Conservation (phyloP, 2,113 vertebrate species). For the Phasianus colchicus region DNA sequence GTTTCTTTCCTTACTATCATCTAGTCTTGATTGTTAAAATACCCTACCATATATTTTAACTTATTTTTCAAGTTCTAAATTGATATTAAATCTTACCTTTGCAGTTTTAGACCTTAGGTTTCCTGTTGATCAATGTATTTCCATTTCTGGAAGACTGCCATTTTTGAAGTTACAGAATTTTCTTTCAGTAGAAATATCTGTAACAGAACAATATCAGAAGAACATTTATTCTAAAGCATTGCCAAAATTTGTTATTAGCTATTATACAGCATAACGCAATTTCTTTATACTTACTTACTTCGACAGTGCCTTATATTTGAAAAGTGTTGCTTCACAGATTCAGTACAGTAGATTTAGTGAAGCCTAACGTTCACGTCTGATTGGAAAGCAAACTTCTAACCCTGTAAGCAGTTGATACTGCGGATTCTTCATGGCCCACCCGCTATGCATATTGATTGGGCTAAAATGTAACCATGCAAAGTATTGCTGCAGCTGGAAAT, state of each 20-base stretch:
- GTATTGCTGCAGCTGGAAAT: not conserved
- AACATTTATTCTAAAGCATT: not conserved
- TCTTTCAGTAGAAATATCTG: slow-evolving; percentile 1
- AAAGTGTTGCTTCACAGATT: not conserved
- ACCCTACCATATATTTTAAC: not conserved
- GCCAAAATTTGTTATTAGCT: not conserved
- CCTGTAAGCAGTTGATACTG: not conserved
- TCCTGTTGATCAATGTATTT: not conserved
- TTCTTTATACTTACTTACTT: slow-evolving; percentile 16
- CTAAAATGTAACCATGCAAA: not conserved
- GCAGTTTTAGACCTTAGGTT: not conserved
- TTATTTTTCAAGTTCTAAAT: not conserved
- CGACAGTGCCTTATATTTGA: not conserved
- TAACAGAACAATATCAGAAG: not conserved
- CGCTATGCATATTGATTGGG: not conserved
- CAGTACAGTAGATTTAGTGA: slow-evolving; percentile 13
- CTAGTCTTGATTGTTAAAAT: not conserved
- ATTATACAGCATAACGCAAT: not conserved
- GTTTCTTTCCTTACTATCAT: not conserved
- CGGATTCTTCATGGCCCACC: not conserved
- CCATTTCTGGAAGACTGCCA: not conserved
- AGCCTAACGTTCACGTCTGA: not conserved
- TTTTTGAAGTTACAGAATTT: slow-evolving; percentile 9
- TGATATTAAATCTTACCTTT: not conserved
- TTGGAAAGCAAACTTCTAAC: not conserved